Conservation (phyloP, 2,113 vertebrate genomes). For the Pungitius pungitius region DNA sequence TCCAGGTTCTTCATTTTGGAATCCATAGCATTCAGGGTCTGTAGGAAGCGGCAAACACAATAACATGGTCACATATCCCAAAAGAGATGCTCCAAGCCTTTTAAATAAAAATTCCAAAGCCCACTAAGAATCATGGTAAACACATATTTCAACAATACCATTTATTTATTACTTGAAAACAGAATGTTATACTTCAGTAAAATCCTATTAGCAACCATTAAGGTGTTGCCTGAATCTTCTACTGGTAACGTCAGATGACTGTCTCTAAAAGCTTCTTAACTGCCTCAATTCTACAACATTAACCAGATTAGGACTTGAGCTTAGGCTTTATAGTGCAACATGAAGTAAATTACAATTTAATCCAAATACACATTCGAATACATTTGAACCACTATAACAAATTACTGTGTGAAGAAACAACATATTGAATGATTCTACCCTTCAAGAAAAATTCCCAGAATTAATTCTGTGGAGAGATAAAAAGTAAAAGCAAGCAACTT, state of each 20-base stretch:
- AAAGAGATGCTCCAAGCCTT: background rate
- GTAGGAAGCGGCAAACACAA: constrained; percentile 40
- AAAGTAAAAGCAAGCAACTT: background rate
- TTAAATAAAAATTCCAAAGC: constrained; percentile 25
- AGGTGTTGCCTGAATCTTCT: constrained; percentile 60
- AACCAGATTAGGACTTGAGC: constrained; percentile 71
- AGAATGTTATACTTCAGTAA: constrained; percentile 34
- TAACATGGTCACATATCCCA: background rate
- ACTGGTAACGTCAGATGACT: constrained; percentile 64
- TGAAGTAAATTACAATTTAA: constrained; percentile 56
- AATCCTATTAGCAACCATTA: constrained; percentile 65
- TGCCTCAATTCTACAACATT: constrained; percentile 68
- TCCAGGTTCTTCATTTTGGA: constrained; percentile 98
- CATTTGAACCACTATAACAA: constrained; percentile 15
- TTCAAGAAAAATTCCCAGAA: constrained; percentile 3
- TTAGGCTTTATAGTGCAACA: constrained; percentile 46
- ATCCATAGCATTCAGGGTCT: constrained; percentile 99
- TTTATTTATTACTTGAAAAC: constrained; percentile 17
- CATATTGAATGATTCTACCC: background rate
- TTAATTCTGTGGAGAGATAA: constrained; percentile 8
- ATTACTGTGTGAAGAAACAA: constrained; percentile 8
- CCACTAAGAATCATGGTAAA: constrained; percentile 1
- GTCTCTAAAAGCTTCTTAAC: constrained; percentile 69
- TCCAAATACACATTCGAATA: constrained; percentile 23
- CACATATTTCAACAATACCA: constrained; percentile 8